Evolutionary conservation across 2,888 invertebrate species (phyloP).

Genomic region (Sinopyrophorus schimmeli): DNA sequence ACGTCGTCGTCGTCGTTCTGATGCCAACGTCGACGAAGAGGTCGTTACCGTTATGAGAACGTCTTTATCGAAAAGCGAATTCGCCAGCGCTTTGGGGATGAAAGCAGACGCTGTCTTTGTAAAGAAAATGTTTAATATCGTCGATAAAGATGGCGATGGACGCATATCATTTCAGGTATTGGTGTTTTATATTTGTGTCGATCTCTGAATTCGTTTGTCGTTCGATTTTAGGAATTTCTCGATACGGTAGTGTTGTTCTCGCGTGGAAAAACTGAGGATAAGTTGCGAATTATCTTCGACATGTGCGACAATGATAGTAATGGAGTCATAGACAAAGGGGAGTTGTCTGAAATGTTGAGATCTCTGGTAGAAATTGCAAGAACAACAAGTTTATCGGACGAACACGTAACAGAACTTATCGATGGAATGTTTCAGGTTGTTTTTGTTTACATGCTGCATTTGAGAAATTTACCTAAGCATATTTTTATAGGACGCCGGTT

Average conservation of each 20-base stretch:
- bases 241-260: slow-evolving; percentile 93
- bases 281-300: slow-evolving; percentile 91
- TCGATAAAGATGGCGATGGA: slow-evolving; percentile 92
- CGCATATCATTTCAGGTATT: slow-evolving; percentile 87
- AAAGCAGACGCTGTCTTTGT: slow-evolving; percentile 93
- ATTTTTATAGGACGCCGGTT: slow-evolving; percentile 73
- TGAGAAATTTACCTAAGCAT: background rate
- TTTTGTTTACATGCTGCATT: slow-evolving; percentile 18
- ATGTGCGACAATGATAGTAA: slow-evolving; percentile 97
- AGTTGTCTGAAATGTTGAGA: slow-evolving; percentile 90
- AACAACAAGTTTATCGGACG: slow-evolving; percentile 86
- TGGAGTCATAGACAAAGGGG: slow-evolving; percentile 91
- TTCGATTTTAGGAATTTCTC: slow-evolving; percentile 74
- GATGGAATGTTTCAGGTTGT: slow-evolving; percentile 89
- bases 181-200: background rate
- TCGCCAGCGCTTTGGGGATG: slow-evolving; percentile 95
- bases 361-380: slow-evolving; percentile 92
- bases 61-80: slow-evolving; percentile 87
- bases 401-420: slow-evolving; percentile 88
- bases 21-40: slow-evolving; percentile 76
- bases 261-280: slow-evolving; percentile 90
- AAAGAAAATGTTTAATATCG: slow-evolving; percentile 96
- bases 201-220: background rate
- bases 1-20: slow-evolving; percentile 71
- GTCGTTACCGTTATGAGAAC: slow-evolving; percentile 93